Percentiles rank a stretch among this genome's conserved stretches.
These are phyloP conservation scores for Brevipalpus yothersi DNA, from an alignment of 1,140 invertebrate genomes.

Conservation along the genomic window DNA sequence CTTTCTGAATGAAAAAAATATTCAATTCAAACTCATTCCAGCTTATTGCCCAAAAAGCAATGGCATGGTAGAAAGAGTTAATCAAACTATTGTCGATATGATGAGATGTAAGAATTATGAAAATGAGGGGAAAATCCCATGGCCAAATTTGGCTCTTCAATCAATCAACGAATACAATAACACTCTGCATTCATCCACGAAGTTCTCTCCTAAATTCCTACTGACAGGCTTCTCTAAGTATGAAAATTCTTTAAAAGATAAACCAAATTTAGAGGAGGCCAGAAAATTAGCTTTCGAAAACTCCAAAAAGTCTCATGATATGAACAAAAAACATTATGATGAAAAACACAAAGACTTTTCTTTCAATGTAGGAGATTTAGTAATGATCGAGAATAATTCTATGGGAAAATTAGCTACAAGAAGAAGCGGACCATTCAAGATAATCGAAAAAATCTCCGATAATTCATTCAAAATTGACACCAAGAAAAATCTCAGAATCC, in stretches of 20 bases:
- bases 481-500: too few species aligned
- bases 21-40: neutral
- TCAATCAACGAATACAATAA: neutral
- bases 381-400: too few species aligned
- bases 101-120: neutral
- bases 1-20: neutral
- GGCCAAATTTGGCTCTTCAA: neutral
- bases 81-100: neutral
- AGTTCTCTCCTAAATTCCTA: too few species aligned
- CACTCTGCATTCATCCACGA: neutral
- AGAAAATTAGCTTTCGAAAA: neutral
- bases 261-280: neutral
- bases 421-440: too few species aligned
- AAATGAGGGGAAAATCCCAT: neutral
- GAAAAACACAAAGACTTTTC: neutral
- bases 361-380: neutral
- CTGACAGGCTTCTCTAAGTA: neutral
- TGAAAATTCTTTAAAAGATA: neutral
- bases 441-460: too few species aligned
- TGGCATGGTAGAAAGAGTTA: neutral
- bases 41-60: neutral
- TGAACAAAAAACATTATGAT: neutral
- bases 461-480: too few species aligned
- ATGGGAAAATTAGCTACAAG: too few species aligned
- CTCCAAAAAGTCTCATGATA: neutral